Percentiles rank a stretch among this genome's conserved stretches.
phyloP scores from a whole-genome alignment of 1,140 invertebrate species.

The Leptinotarsa lineolata region DNA sequence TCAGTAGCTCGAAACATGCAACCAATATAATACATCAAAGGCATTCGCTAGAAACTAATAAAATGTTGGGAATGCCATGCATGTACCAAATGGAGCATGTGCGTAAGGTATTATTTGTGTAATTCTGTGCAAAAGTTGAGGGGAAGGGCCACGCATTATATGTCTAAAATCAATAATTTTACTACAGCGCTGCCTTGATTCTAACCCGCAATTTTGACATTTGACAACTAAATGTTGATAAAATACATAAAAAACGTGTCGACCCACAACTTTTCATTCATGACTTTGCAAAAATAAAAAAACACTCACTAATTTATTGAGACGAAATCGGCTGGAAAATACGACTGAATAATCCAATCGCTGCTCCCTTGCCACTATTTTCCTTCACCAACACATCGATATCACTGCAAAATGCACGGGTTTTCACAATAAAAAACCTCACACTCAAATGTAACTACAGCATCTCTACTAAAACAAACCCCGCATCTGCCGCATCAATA shows the following conservation, averaged over 20 bases:
- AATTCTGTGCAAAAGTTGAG: constrained; percentile 17
- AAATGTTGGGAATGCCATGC: background rate
- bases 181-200: constrained; percentile 27
- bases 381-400: constrained; percentile 11
- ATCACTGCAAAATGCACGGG: background rate
- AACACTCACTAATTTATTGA: constrained; percentile 12
- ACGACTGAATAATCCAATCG: background rate
- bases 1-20: background rate
- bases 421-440: constrained; percentile 13
- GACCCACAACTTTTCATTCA: constrained; percentile 20
- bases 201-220: constrained; percentile 29
- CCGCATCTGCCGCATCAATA: constrained; percentile 40
- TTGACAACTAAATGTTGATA: constrained; percentile 16
- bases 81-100: constrained; percentile 13
- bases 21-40: background rate
- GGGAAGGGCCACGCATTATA: constrained; percentile 32
- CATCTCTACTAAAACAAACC: constrained; percentile 28
- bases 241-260: background rate
- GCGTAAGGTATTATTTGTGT: constrained; percentile 20
- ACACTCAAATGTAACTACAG: constrained; percentile 17
- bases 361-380: background rate
- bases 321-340: background rate
- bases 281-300: background rate
- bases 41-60: background rate
- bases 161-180: constrained; percentile 34